phyloP scores from a whole-genome alignment of 2,113 vertebrate genomes.

The Anser brachyrhynchus region DNA sequence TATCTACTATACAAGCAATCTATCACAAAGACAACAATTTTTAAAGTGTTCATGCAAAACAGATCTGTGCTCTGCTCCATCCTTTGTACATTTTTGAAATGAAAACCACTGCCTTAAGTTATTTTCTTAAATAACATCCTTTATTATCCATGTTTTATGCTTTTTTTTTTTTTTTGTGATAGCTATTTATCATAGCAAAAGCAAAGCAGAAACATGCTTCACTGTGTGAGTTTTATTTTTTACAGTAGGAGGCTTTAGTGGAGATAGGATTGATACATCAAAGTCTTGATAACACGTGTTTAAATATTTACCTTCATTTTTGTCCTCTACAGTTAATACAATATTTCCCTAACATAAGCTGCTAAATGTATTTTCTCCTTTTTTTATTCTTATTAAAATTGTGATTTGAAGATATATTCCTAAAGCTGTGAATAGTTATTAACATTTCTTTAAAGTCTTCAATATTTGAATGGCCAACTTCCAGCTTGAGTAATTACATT shows the following conservation, averaged over 20 bases:
- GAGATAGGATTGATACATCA: constrained; percentile 48
- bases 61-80: constrained; percentile 4
- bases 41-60: constrained; percentile 40
- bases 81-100: constrained; percentile 49
- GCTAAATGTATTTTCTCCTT: constrained; percentile 21
- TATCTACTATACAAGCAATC: neutral
- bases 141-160: constrained; percentile 10
- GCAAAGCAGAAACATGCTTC: constrained; percentile 38
- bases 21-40: neutral
- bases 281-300: constrained; percentile 50
- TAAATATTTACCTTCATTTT: constrained; percentile 71
- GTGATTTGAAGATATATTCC: constrained; percentile 61
- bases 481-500: constrained; percentile 67
- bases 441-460: constrained; percentile 63
- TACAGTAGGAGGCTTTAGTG: constrained; percentile 19
- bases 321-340: constrained; percentile 51
- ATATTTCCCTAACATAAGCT: constrained; percentile 28
- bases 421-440: constrained; percentile 64
- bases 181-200: constrained; percentile 57
- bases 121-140: constrained; percentile 48
- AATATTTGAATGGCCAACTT: constrained; percentile 65
- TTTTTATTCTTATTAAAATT: constrained; percentile 61
- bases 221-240: constrained; percentile 30
- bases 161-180: constrained; percentile 15
- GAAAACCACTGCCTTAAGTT: constrained; percentile 38